Conservation (phyloP, 2,888 invertebrate species). For the Euspilapteryx auroguttella region DNA sequence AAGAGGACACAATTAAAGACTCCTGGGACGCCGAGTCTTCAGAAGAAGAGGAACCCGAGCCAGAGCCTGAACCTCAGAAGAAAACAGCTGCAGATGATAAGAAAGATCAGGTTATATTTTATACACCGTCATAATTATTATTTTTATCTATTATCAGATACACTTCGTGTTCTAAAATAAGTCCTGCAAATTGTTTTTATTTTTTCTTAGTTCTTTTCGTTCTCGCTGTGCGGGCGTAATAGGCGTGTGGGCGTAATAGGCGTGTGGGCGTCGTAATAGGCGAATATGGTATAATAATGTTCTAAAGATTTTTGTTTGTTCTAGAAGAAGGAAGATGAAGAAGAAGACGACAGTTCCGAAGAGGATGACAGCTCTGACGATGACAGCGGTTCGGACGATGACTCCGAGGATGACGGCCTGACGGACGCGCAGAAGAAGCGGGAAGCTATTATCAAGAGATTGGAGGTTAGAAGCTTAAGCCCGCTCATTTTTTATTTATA, state of each 20-base stretch:
- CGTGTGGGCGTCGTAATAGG: no score
- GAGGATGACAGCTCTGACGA: constrained; percentile 49
- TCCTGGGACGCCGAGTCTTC: constrained; percentile 82
- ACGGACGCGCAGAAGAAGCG: constrained; percentile 77
- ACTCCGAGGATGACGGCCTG: constrained; percentile 67
- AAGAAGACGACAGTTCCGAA: constrained; percentile 40
- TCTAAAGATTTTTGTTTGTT: background rate
- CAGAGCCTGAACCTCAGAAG: constrained; percentile 12
- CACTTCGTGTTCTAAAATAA: no score
- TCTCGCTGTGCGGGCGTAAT: no score
- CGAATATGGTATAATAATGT: no score
- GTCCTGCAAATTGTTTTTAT: no score
- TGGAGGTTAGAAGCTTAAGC: constrained; percentile 50
- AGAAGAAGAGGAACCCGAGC: constrained; percentile 51
- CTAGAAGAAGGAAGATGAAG: constrained; percentile 49
- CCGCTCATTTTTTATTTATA: no score
- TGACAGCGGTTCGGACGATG: constrained; percentile 60
- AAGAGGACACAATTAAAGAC: constrained; percentile 71
- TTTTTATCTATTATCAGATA: no score
- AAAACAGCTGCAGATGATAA: no score
- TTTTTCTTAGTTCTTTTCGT: no score
- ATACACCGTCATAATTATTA: no score
- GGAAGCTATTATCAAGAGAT: constrained; percentile 71
- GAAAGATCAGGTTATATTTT: no score
- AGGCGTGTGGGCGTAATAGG: no score